These are phyloP conservation scores for Thymallus thymallus DNA, from an alignment of 2,113 vertebrate species.

Conservation along the genomic window DNA sequence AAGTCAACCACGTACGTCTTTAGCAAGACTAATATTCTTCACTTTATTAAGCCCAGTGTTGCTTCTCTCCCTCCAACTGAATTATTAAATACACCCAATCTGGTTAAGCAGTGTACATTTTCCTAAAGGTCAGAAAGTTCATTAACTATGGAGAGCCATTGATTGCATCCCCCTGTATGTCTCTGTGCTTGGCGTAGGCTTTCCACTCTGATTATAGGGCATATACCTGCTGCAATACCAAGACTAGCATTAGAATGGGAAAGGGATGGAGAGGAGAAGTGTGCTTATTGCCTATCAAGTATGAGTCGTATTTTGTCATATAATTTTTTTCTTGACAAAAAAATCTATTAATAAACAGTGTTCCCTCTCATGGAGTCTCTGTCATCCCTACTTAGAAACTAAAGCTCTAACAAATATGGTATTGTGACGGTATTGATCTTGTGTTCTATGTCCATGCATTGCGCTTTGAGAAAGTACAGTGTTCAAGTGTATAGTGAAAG, in stretches of 20 bases:
- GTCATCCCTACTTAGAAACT: too few relatives aligned
- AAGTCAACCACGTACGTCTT: constrained; percentile 62
- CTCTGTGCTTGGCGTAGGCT: constrained; percentile 48
- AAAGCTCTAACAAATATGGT: too few relatives aligned
- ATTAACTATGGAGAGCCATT: constrained; percentile 76
- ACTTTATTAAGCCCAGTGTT: constrained; percentile 67
- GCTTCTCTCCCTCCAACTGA: constrained; percentile 74
- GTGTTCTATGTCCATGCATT: not conserved
- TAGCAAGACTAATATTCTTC: constrained; percentile 73
- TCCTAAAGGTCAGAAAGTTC: constrained; percentile 82
- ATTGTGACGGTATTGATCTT: not conserved
- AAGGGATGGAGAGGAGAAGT: not conserved
- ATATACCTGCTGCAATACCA: constrained; percentile 11
- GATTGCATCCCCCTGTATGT: constrained; percentile 66
- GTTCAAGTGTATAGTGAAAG: not conserved
- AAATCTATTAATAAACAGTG: too few relatives aligned
- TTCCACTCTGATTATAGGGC: constrained; percentile 38
- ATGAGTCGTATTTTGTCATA: not conserved
- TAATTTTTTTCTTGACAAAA: too few relatives aligned
- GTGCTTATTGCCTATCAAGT: not conserved
- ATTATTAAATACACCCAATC: constrained; percentile 84
- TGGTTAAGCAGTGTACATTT: constrained; percentile 75
- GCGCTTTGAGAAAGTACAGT: not conserved
- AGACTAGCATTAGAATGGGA: not conserved
- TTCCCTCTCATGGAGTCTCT: too few relatives aligned